Evolutionary conservation across 2,888 invertebrate genomes (phyloP).

Genomic region (Diadegma fenestrale): DNA sequence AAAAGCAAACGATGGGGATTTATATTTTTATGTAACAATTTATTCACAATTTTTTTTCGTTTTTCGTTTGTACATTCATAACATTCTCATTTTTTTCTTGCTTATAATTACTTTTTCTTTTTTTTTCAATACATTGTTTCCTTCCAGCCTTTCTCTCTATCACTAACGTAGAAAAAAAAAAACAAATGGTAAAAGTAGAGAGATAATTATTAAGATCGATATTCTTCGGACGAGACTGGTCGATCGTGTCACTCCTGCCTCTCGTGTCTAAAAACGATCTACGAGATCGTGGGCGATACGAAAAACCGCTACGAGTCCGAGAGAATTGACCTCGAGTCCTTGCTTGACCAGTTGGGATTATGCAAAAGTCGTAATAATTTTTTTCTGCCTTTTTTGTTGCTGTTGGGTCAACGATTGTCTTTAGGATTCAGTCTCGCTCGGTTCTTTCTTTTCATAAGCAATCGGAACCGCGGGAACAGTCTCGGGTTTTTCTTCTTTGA

Average conservation of each 20-base stretch:
- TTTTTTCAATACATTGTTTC: slow-evolving; percentile 54
- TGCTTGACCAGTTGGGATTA: slow-evolving; percentile 58
- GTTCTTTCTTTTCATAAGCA: slow-evolving; percentile 30
- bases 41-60: slow-evolving; percentile 76
- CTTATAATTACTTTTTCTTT: slow-evolving; percentile 57
- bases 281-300: slow-evolving; percentile 21
- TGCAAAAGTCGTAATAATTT: slow-evolving; percentile 56
- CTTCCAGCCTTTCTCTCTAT: slow-evolving; percentile 36
- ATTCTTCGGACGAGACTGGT: slow-evolving; percentile 78
- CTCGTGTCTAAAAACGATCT: slow-evolving; percentile 12
- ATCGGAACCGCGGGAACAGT: slow-evolving; percentile 45
- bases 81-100: slow-evolving; percentile 66
- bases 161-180: slow-evolving; percentile 10
- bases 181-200: slow-evolving; percentile 27
- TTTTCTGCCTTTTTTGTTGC: neutral
- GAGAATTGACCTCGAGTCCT: slow-evolving; percentile 68
- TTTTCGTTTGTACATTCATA: slow-evolving; percentile 69
- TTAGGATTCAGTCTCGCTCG: slow-evolving; percentile 53
- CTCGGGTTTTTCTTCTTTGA: slow-evolving; percentile 32
- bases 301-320: slow-evolving; percentile 79
- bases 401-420: neutral
- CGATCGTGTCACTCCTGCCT: slow-evolving; percentile 38
- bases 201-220: slow-evolving; percentile 61
- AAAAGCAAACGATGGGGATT: neutral
- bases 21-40: slow-evolving; percentile 83